Evolutionary conservation across 2,113 vertebrate genomes (phyloP).

Genomic region (Poeciliopsis occidentalis): DNA sequence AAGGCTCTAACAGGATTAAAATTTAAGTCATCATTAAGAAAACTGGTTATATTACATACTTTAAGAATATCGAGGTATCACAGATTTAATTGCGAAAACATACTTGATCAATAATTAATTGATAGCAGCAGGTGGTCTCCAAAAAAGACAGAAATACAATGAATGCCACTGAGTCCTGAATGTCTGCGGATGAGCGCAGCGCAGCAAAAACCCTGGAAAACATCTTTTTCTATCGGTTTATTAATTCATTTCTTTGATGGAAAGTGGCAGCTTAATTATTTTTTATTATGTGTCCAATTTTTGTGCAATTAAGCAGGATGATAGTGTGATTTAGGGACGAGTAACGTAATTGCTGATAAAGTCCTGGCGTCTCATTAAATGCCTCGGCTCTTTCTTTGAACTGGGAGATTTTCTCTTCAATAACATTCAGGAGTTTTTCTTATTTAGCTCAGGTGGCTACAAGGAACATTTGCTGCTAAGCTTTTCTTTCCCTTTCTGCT

Average conservation of each 20-base stretch:
- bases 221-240: slow-evolving; percentile 42
- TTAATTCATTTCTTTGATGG: slow-evolving; percentile 64
- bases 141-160: slow-evolving; percentile 13
- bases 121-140: neutral
- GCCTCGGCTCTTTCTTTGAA: slow-evolving; percentile 64
- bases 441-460: slow-evolving; percentile 49
- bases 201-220: slow-evolving; percentile 10
- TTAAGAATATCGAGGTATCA: neutral
- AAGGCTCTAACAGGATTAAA: neutral
- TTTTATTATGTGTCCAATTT: slow-evolving; percentile 65
- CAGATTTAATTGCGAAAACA: neutral
- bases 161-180: slow-evolving; percentile 32
- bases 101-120: slow-evolving; percentile 5
- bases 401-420: slow-evolving; percentile 53
- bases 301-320: slow-evolving; percentile 69
- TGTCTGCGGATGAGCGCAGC: slow-evolving; percentile 37
- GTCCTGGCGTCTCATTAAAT: slow-evolving; percentile 65
- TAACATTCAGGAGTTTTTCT: slow-evolving; percentile 56
- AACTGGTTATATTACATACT: neutral
- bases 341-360: slow-evolving; percentile 78
- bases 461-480: slow-evolving; percentile 53
- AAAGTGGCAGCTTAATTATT: slow-evolving; percentile 69
- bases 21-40: neutral
- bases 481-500: slow-evolving; percentile 51
- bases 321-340: slow-evolving; percentile 68